Evolutionary conservation across 2,888 invertebrate species (phyloP).

Genomic region (Perithous albicinctus): DNA sequence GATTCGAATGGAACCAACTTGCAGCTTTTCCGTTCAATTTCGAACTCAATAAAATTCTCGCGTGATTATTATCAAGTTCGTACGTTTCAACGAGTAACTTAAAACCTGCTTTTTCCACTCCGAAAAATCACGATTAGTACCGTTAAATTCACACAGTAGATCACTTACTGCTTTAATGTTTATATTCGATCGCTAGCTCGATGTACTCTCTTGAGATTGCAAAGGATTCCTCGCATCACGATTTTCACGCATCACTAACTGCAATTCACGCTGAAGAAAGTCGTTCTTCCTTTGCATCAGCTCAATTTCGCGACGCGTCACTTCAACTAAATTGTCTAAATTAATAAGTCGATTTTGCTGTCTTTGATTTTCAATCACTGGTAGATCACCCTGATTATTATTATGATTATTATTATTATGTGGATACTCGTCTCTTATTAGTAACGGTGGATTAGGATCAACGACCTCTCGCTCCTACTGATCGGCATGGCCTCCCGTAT

Average conservation of each 20-base stretch:
- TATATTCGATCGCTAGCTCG: neutral
- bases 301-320: neutral
- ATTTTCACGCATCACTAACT: neutral
- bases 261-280: neutral
- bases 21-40: slow-evolving; percentile 63
- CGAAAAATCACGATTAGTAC: slow-evolving; percentile 51
- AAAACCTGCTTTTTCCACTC: slow-evolving; percentile 59
- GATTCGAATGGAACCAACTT: slow-evolving; percentile 68
- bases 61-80: slow-evolving; percentile 48
- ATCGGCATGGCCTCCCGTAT: neutral
- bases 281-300: neutral
- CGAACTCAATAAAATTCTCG: slow-evolving; percentile 62
- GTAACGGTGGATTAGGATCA: neutral
- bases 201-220: neutral
- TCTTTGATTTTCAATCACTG: neutral
- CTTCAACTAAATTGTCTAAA: neutral
- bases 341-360: neutral
- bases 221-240: neutral
- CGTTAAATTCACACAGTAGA: slow-evolving; percentile 56
- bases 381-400: neutral
- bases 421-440: neutral
- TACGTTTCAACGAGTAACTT: slow-evolving; percentile 44
- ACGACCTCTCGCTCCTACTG: neutral
- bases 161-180: slow-evolving; percentile 25
- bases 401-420: too few relatives aligned